These are phyloP conservation scores for Cossypha niveicapilla DNA, from an alignment of 2,797 vertebrate species.

Conservation along the genomic window DNA sequence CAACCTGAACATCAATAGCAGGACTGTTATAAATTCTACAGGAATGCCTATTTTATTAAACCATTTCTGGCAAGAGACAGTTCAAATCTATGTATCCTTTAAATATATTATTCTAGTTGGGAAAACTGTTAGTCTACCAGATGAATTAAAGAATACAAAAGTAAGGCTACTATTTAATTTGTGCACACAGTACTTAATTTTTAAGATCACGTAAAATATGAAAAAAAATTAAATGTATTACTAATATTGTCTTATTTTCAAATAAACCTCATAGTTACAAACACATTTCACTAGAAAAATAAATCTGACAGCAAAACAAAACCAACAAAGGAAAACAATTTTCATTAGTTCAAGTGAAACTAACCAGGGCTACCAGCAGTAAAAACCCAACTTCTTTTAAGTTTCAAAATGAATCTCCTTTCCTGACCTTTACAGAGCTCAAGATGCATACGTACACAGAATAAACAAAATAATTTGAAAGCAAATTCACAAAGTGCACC, in stretches of 20 bases:
- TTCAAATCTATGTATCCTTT: background rate
- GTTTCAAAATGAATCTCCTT: constrained; percentile 69
- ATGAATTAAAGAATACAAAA: background rate
- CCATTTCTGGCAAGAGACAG: background rate
- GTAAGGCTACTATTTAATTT: background rate
- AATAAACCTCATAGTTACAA: background rate
- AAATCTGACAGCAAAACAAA: background rate
- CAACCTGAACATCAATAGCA: constrained; percentile 63
- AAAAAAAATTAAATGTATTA: background rate
- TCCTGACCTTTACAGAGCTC: constrained; percentile 76
- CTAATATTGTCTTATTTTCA: background rate
- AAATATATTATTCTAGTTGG: background rate
- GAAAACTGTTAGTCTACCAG: background rate
- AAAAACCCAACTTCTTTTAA: constrained; percentile 64
- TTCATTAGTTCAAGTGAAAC: background rate
- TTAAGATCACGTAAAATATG: background rate
- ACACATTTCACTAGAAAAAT: background rate
- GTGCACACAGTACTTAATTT: background rate
- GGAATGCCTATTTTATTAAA: constrained; percentile 31
- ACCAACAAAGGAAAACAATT: background rate
- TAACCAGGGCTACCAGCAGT: constrained; percentile 45
- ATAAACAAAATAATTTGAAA: constrained; percentile 82
- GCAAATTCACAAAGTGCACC: constrained; percentile 70
- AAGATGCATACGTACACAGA: constrained; percentile 71
- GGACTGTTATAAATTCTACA: constrained; percentile 26